Conservation (phyloP, 1,140 invertebrate genomes). For the Saccostrea cuccullata region DNA sequence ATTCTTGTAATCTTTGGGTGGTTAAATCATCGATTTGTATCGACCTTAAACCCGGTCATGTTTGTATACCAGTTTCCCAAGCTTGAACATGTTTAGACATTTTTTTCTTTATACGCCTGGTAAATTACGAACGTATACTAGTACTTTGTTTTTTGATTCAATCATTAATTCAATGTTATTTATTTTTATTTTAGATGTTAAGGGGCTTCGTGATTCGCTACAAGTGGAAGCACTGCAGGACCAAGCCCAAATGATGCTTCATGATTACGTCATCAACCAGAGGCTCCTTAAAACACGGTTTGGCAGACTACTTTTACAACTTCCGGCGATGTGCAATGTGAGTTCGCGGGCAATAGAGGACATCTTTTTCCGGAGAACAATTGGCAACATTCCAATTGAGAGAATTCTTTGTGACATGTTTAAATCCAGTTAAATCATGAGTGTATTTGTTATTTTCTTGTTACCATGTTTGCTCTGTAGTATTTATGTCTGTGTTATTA, state of each 20-base stretch:
- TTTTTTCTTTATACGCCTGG: no score
- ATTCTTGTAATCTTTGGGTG: no score
- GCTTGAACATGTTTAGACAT: no score
- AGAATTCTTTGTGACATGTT: constrained; percentile 98
- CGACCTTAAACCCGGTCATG: no score
- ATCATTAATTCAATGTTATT: neutral
- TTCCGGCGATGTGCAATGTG: constrained; percentile 90
- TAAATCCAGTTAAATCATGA: constrained; percentile 68
- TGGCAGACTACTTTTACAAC: constrained; percentile 92
- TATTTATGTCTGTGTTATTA: constrained; percentile 34
- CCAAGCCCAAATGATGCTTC: constrained; percentile 96
- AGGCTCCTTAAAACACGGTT: constrained; percentile 88
- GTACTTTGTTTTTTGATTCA: no score
- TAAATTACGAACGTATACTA: neutral
- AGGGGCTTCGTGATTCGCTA: constrained; percentile 93
- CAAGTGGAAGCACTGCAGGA: constrained; percentile 98
- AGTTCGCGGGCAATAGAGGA: constrained; percentile 86
- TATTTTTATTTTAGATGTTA: constrained; percentile 80
- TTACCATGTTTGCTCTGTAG: constrained; percentile 7
- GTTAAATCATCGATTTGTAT: no score
- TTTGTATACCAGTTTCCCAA: no score
- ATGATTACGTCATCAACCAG: constrained; percentile 90
- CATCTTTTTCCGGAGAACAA: constrained; percentile 95
- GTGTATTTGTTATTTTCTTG: neutral
- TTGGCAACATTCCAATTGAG: constrained; percentile 98